phyloP scores from a whole-genome alignment of 2,888 invertebrate species.

The Caenorhabditis virilis region DNA sequence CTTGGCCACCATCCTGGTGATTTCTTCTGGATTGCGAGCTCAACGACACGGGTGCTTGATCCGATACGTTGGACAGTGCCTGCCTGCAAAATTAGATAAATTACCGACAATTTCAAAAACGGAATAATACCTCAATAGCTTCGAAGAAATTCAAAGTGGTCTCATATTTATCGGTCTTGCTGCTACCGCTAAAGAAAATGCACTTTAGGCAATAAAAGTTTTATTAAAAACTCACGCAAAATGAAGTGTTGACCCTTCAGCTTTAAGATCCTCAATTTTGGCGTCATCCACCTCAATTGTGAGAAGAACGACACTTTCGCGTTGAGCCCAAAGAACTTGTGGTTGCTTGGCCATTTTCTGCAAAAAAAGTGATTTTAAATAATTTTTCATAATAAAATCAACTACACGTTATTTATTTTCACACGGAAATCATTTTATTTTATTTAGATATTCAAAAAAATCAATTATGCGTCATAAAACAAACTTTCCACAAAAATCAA shows the following conservation, averaged over 20 bases:
- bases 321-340: constrained; percentile 90
- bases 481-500: no score
- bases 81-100: constrained; percentile 4
- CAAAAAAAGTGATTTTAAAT: neutral
- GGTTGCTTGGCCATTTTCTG: constrained; percentile 72
- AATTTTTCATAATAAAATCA: neutral
- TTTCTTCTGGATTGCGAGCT: constrained; percentile 67
- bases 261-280: constrained; percentile 55
- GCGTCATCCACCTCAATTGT: constrained; percentile 86
- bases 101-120: constrained; percentile 66
- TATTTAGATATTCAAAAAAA: no score
- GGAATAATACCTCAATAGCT: constrained; percentile 73
- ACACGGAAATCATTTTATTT: no score
- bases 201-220: constrained; percentile 2
- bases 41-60: constrained; percentile 43
- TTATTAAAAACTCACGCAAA: constrained; percentile 41
- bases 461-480: no score
- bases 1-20: constrained; percentile 71
- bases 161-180: constrained; percentile 83
- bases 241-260: constrained; percentile 56
- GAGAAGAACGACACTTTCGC: constrained; percentile 81
- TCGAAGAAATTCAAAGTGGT: constrained; percentile 84
- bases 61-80: constrained; percentile 29
- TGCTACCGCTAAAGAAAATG: constrained; percentile 75
- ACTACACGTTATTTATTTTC: no score